A percentile compares a stretch with the other conserved stretches of the same genome.
Evolutionary conservation across 2,797 vertebrate genomes (phyloP).

Genomic region (Siniperca undulata): DNA sequence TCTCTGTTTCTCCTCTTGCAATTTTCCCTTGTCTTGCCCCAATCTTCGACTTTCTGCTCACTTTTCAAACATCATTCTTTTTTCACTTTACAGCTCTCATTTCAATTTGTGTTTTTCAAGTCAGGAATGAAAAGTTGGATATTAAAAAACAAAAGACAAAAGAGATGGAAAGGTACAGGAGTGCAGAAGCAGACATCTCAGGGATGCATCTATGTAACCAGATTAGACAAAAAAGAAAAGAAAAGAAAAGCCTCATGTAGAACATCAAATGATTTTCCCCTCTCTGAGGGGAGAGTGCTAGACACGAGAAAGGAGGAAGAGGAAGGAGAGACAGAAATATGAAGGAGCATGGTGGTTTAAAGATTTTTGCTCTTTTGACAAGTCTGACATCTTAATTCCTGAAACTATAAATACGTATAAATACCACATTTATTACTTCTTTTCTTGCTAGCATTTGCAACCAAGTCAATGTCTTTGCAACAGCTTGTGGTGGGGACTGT

Average conservation of each 20-base stretch:
- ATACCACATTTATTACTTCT: background rate
- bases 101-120: constrained; percentile 46
- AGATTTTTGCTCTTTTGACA: constrained; percentile 9
- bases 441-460: background rate
- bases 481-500: background rate
- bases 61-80: constrained; percentile 33
- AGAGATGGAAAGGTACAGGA: constrained; percentile 6
- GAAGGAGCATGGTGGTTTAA: constrained; percentile 4
- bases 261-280: constrained; percentile 26
- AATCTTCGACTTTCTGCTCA: constrained; percentile 11
- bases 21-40: constrained; percentile 20
- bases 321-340: constrained; percentile 19
- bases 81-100: constrained; percentile 22
- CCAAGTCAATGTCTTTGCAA: constrained; percentile 3
- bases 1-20: constrained; percentile 26
- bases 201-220: constrained; percentile 22
- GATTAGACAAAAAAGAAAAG: constrained; percentile 15
- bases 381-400: constrained; percentile 22
- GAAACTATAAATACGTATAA: constrained; percentile 18
- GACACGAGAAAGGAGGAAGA: background rate
- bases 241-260: background rate
- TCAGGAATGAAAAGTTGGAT: constrained; percentile 47
- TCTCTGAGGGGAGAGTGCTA: constrained; percentile 8
- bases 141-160: constrained; percentile 43
- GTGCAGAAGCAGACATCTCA: constrained; percentile 32